Evolutionary conservation across 2,888 invertebrate genomes (phyloP), one percentile per base, ranked within the genome.

Genomic region (Polietes domitor): DNA sequence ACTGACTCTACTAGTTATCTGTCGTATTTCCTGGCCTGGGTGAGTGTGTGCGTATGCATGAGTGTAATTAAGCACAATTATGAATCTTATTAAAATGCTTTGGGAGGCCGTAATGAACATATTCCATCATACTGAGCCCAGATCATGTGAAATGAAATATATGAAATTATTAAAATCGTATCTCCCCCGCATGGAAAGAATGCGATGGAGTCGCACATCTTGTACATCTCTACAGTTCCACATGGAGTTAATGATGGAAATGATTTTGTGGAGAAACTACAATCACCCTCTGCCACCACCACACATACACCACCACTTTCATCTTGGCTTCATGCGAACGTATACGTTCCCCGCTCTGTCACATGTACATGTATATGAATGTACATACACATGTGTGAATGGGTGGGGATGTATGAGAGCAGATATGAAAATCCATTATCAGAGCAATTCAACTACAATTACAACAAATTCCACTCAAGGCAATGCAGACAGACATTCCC

Each of bases 41-140:
- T 10, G 26, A 72, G 63, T 58, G 77, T 74, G 71, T 77, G 70
- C 19, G 7, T 41, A 41, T 75, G 75, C 76, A 68, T 73, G 68
- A 76, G 70, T 84, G 84, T 78, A 84, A 84, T 84, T 81, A 84
- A 81, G 43, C 73, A 78, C 73, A 84, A 84, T 84, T 84, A 84
- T 81, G 84, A 84, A 78, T 84, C 78, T 61, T 81, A 81, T 84
- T 78, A 79, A 78, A 81, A 76, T 74, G 21, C 63, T 79, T 78
- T 68, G 24, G 41, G 61, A 84, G 78, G 26, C 68, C 81, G 79
- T 84, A 72, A 75, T 65, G 61, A 78, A 74, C 26, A 53, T 58
- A 61, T 26, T 17, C 74, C 70, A 32, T 58, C 32, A 63, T 21
- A 32, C 43, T 72, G 58, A 65, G n/a, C 63, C 15, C 17, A n/a